Evolutionary conservation across 1,140 invertebrate species (phyloP).

Genomic region (Drosophila guanche): DNA sequence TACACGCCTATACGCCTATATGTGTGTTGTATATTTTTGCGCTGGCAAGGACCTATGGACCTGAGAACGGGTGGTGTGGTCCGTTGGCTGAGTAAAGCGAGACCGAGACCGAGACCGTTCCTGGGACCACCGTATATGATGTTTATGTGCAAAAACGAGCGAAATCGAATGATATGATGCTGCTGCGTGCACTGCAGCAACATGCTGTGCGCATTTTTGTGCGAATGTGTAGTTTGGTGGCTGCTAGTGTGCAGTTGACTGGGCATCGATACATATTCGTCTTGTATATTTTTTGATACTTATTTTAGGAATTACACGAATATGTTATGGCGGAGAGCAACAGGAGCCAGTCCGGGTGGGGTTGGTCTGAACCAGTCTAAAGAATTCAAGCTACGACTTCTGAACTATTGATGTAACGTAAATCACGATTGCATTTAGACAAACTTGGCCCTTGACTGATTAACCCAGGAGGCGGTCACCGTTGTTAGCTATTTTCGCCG

Average conservation of each 20-base stretch:
- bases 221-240: not conserved
- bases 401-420: constrained; percentile 2
- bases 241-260: too few relatives aligned
- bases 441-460: constrained; percentile 26
- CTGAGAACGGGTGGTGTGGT: constrained; percentile 24
- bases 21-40: constrained; percentile 44
- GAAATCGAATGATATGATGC: constrained; percentile 40
- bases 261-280: too few relatives aligned
- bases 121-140: constrained; percentile 24
- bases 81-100: constrained; percentile 32
- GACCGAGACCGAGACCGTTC: constrained; percentile 20
- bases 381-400: too few relatives aligned
- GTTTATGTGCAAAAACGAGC: constrained; percentile 43
- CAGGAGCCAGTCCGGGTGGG: too few relatives aligned
- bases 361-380: too few relatives aligned
- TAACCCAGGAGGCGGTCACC: constrained; percentile 29
- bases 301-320: too few relatives aligned
- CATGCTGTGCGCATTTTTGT: constrained; percentile 21
- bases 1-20: constrained; percentile 21
- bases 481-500: constrained; percentile 35
- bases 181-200: constrained; percentile 35
- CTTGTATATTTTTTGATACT: too few relatives aligned
- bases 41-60: constrained; percentile 27
- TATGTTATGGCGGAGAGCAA: too few relatives aligned
- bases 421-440: constrained; percentile 3